phyloP scores from a whole-genome alignment of 2,888 invertebrate species.

The Diaprepes abbreviatus region DNA sequence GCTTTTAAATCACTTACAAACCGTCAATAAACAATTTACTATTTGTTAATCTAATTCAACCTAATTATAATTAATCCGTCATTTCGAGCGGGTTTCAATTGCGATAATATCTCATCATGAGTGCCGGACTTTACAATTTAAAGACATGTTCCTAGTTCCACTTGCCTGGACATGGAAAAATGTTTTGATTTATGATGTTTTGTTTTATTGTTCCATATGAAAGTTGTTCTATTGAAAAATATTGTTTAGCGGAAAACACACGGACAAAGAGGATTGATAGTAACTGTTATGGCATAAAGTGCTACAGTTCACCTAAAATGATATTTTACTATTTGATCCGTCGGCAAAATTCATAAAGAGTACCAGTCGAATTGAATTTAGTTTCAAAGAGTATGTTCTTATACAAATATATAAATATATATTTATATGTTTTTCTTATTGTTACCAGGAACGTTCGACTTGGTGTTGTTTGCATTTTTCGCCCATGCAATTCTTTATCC shows the following conservation, averaged over 20 bases:
- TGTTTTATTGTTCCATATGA: constrained; percentile 11
- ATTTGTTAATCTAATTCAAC: constrained; percentile 13
- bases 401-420: too few relatives aligned
- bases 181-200: constrained; percentile 6
- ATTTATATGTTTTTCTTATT: too few relatives aligned
- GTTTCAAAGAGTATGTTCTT: too few relatives aligned
- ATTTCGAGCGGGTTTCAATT: background rate
- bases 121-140: constrained; percentile 4
- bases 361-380: too few relatives aligned
- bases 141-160: constrained; percentile 11
- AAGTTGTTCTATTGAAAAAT: constrained; percentile 8
- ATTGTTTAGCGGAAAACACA: background rate
- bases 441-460: too few relatives aligned
- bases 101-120: constrained; percentile 8
- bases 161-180: constrained; percentile 12
- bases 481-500: too few relatives aligned
- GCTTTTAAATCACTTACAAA: background rate
- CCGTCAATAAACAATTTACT: constrained; percentile 6
- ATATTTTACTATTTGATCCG: too few relatives aligned
- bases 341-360: too few relatives aligned
- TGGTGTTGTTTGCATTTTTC: too few relatives aligned
- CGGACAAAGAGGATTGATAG: background rate
- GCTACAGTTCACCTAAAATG: too few relatives aligned
- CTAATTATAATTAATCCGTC: constrained; percentile 1
- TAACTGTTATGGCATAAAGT: too few relatives aligned